A percentile compares a stretch with the other conserved stretches of the same genome.
These are phyloP conservation scores for Podargus strigoides DNA, from an alignment of 2,797 vertebrate species.

Conservation along the genomic window DNA sequence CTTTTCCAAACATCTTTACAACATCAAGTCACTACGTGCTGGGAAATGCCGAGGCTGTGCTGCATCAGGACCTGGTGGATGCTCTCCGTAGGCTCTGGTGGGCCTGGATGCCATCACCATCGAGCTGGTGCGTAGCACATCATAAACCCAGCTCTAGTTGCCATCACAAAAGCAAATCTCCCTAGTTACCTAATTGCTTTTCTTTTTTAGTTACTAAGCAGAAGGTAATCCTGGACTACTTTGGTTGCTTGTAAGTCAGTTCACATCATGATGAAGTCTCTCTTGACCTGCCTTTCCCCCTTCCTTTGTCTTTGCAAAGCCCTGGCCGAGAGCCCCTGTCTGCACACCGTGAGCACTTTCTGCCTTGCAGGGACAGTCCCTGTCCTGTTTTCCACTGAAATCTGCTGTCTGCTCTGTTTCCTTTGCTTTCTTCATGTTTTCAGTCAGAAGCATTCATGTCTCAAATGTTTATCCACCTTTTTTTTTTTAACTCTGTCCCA, in stretches of 20 bases:
- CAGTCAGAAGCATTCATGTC: neutral
- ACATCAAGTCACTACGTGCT: accelerated
- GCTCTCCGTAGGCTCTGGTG: neutral
- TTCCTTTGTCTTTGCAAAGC: neutral
- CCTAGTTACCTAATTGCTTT: neutral
- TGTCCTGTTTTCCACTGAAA: neutral
- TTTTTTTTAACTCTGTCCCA: neutral
- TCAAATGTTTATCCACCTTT: neutral
- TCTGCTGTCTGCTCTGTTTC: neutral
- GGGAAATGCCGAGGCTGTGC: neutral
- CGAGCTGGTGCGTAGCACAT: neutral
- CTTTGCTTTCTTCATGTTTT: neutral
- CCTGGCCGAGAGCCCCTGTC: neutral
- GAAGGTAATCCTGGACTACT: neutral
- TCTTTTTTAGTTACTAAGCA: neutral
- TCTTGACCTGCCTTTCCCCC: neutral
- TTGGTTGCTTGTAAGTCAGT: neutral
- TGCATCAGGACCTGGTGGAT: neutral
- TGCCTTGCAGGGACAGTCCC: neutral
- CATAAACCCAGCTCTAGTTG: no score
- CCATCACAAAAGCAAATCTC: neutral
- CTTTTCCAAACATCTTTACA: neutral
- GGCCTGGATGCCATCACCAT: neutral
- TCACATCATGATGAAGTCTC: neutral
- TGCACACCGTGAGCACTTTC: accelerated